Base-by-base conservation (phyloP, 1,140 invertebrate species). In the Pentalonia nigronervosa region DNA sequence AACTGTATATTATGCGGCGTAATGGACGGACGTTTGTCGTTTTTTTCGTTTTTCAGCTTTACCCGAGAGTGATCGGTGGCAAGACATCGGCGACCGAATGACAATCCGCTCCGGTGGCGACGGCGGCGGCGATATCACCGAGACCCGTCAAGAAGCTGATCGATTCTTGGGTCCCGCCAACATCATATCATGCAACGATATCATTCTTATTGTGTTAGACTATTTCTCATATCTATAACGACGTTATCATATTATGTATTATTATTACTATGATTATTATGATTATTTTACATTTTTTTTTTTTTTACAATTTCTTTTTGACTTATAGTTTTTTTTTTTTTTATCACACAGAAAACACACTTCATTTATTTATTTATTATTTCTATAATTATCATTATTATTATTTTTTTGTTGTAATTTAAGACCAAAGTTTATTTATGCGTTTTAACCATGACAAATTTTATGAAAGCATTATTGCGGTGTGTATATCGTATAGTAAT, bases 371-470 rank as follows among this genome's bases (percentile, higher is more conserved):
- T 91, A 67, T 91, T 91, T 91, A 76, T 91, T 91, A 36, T 53
- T 60, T 41, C 41, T 45, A 41, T 56, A 56, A 90, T 90, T 53
- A 90, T 84, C 34, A 56, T 60, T 89, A 91, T 92, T 25, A 84
- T 36, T 89, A 91, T 92, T 81, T 48, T 92, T 92, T 92, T 92
- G 91, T 92, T 92, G 76, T 92, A 89, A 92, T 48, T 92, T 92
- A 92, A 92, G 91, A 92, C 91, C 91, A 92, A 92, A 92, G 91
- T 92, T 92, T 92, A 92, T 92, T 92, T 83, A 92, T 83, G 91
- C 91, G 91, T 92, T 92, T 92, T 92, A 76, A 92, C 91, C 91
- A 92, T 92, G 91, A 92, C 91, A 92, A 50, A 92, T 92, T 92
- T 83, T 92, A 92, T 92, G 91, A 83, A 48, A 81, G 23, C 60